Percentiles rank a stretch among this genome's conserved stretches.
phyloP scores from a whole-genome alignment of 2,113 vertebrate species.

The Pelobates fuscus region DNA sequence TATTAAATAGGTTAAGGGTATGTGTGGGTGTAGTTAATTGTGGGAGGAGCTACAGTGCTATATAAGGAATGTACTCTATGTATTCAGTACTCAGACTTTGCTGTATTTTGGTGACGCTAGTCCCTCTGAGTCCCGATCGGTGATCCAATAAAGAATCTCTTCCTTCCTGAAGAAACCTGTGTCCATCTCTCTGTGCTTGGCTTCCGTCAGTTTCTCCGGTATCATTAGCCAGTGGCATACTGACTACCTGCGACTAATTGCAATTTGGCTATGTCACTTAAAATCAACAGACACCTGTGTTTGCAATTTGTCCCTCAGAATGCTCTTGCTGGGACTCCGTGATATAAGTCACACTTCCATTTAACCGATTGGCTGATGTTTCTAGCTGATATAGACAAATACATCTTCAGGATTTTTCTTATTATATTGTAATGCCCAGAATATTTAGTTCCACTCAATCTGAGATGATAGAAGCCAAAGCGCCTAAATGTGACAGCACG shows the following conservation, averaged over 20 bases:
- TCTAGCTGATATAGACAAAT: neutral
- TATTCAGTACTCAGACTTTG: too few relatives aligned
- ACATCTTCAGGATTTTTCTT: constrained; percentile 8
- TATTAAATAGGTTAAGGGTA: too few relatives aligned
- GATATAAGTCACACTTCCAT: constrained; percentile 19
- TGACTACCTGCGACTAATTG: neutral
- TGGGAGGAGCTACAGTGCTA: too few relatives aligned
- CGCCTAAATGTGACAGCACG: neutral
- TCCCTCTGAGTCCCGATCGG: too few relatives aligned
- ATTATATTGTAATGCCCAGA: constrained; percentile 38
- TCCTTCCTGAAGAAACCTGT: too few relatives aligned
- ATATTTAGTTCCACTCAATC: constrained; percentile 37
- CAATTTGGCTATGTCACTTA: constrained; percentile 10
- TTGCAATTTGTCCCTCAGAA: constrained; percentile 2
- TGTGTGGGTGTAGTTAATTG: too few relatives aligned
- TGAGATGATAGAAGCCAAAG: neutral
- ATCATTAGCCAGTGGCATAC: too few relatives aligned
- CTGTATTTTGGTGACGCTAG: too few relatives aligned
- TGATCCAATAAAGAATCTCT: too few relatives aligned
- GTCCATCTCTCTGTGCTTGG: too few relatives aligned
- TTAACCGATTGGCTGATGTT: constrained; percentile 13
- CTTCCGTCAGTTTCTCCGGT: too few relatives aligned
- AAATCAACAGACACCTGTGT: constrained; percentile 24
- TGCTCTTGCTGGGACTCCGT: neutral
- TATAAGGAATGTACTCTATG: too few relatives aligned